Base-by-base conservation (phyloP, 2,113 vertebrate genomes). In the Tauraco erythrolophus region DNA sequence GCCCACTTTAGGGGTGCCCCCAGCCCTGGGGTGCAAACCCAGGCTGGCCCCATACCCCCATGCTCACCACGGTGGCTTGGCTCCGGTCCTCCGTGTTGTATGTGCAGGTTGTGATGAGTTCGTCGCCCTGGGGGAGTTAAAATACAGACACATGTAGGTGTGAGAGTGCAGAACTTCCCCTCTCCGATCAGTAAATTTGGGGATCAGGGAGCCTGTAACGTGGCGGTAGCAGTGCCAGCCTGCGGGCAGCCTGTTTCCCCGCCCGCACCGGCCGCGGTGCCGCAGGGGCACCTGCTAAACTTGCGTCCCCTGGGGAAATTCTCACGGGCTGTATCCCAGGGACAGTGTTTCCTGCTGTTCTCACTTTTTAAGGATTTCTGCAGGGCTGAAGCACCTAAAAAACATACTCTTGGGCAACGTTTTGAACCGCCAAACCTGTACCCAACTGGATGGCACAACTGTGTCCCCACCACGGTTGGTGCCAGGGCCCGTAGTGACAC, bases 41-140 rank as follows among this genome's bases (percentile, higher is more conserved):
- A 3, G 6, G 6, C 10, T 46, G 35, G 27, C 30, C 61, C 61
- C 83, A 35, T 4, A 1, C 10, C 54, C 68, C 28, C 5, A 2
- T 11, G 90, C 99, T 99, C 92, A 99, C 99, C 99, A 99, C 98
- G 0, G 99, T 99, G 31, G 98, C 98, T 89, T 74, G 81, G 69
- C 57, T 97, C 91, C 99, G 95, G 58, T 99, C 98, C 84, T 98
- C 98, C 0, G 99, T 99, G 98, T 99, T 99, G 94, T 99, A 99
- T 0, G 98, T 98, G 45, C 99, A 99, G 68, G 98, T 99, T 1
- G 99, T 99, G 89, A 99, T 95, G 35, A 99, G 99, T 58, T 98
- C 98, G 1, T 99, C 99, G 0, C 99, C 99, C 99, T 99, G 97
- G 46, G 37, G 30, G 58, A 54, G 77, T 9, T 79, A 5, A 31